Evolutionary conservation across 2,113 vertebrate species (phyloP).

Genomic region (Xiphophorus couchianus): DNA sequence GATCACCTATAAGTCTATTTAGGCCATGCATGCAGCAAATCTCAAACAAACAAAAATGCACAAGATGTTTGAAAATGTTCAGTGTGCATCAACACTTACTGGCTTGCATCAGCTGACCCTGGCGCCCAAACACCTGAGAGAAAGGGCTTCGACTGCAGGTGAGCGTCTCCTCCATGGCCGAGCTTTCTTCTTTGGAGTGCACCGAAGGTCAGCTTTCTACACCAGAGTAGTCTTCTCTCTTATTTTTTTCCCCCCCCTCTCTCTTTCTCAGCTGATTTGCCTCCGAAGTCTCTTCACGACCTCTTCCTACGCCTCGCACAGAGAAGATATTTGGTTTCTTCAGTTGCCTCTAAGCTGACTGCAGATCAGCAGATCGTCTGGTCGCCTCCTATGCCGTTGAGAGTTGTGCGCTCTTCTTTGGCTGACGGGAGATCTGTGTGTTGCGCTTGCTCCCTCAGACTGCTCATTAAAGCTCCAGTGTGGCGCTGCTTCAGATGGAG

Average conservation of each 20-base stretch:
- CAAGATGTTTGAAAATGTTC: slow-evolving; percentile 2
- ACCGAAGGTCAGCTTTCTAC: slow-evolving; percentile 45
- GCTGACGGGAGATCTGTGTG: slow-evolving; percentile 62
- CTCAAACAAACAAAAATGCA: slow-evolving; percentile 2
- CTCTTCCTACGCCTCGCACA: slow-evolving; percentile 41
- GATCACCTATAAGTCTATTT: background rate
- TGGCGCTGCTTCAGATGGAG: slow-evolving; percentile 63
- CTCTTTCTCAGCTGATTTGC: slow-evolving; percentile 26
- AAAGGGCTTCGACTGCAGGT: slow-evolving; percentile 81
- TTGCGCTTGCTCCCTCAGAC: slow-evolving; percentile 39
- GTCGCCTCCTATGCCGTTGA: slow-evolving; percentile 42
- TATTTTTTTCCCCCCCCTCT: background rate
- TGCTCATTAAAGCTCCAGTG: slow-evolving; percentile 62
- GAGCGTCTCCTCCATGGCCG: slow-evolving; percentile 80
- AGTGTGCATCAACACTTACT: slow-evolving; percentile 72
- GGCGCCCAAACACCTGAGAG: slow-evolving; percentile 84
- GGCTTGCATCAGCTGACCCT: slow-evolving; percentile 85
- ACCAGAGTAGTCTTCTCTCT: slow-evolving; percentile 20
- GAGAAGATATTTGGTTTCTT: slow-evolving; percentile 20
- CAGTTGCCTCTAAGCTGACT: slow-evolving; percentile 39
- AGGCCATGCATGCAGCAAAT: slow-evolving; percentile 16
- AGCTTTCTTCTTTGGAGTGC: slow-evolving; percentile 40
- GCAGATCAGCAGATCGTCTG: slow-evolving; percentile 54
- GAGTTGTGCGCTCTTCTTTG: slow-evolving; percentile 41
- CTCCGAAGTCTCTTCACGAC: slow-evolving; percentile 47